phyloP scores from a whole-genome alignment of 2,797 vertebrate species.

The Sebastes alutus region DNA sequence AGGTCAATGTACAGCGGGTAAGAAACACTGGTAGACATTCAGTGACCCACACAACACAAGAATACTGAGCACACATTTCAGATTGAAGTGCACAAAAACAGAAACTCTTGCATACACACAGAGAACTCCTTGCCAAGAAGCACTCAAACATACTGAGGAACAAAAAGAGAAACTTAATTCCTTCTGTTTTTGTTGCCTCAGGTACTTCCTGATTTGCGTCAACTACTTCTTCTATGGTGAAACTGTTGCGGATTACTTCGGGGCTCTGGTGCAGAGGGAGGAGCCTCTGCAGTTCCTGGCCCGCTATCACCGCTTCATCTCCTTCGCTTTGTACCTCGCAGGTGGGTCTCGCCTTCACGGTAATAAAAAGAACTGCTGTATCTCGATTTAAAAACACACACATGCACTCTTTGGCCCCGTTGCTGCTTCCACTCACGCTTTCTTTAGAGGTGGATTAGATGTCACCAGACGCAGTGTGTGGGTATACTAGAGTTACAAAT shows the following conservation, averaged over 20 bases:
- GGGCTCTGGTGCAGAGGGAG: slow-evolving; percentile 93
- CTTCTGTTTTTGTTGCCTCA: slow-evolving; percentile 53
- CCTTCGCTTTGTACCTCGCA: slow-evolving; percentile 94
- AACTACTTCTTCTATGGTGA: slow-evolving; percentile 99
- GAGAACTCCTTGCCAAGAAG: not conserved
- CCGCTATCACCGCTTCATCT: slow-evolving; percentile 98
- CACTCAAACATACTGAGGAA: not conserved
- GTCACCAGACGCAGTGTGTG: not conserved
- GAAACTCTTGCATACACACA: not conserved
- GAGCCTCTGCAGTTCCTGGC: slow-evolving; percentile 95
- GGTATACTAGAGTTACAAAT: not conserved
- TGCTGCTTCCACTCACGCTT: not conserved
- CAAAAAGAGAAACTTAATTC: not conserved
- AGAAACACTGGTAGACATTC: not conserved
- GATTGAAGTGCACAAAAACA: not conserved
- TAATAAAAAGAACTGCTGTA: not conserved
- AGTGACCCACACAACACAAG: not conserved
- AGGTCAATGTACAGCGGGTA: slow-evolving; percentile 30
- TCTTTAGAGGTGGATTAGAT: not conserved
- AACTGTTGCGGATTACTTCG: slow-evolving; percentile 96
- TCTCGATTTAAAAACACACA: not conserved
- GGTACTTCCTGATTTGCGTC: slow-evolving; percentile 97
- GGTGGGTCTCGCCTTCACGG: slow-evolving; percentile 79
- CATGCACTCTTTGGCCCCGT: slow-evolving; percentile 11
- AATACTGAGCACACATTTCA: not conserved